Evolutionary conservation across 2,797 vertebrate genomes (phyloP).

Genomic region (Chelon labrosus): DNA sequence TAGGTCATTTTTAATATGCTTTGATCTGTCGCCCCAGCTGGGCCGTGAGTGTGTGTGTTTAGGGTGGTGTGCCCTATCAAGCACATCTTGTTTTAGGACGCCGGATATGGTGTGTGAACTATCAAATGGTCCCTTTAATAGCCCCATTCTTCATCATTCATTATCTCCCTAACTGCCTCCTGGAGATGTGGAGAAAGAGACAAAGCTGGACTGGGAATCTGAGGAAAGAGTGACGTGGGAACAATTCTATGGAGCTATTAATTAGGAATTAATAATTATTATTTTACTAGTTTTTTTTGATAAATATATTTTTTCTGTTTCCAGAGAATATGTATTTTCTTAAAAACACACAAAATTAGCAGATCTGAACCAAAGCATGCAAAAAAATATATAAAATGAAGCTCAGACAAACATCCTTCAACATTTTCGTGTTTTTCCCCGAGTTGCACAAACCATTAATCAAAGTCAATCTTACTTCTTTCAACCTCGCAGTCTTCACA

Average conservation of each 20-base stretch:
- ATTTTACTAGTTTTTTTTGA: slow-evolving; percentile 1
- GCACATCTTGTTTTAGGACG: slow-evolving; percentile 78
- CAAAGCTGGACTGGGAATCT: slow-evolving; percentile 37
- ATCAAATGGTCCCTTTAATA: slow-evolving; percentile 84
- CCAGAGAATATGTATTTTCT: neutral
- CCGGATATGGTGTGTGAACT: slow-evolving; percentile 75
- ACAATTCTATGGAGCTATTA: slow-evolving; percentile 21
- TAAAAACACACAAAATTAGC: neutral
- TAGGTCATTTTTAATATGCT: slow-evolving; percentile 84
- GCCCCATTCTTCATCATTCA: slow-evolving; percentile 80
- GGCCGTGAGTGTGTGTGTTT: slow-evolving; percentile 27
- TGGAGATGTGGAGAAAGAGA: slow-evolving; percentile 32
- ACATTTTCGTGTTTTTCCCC: slow-evolving; percentile 37
- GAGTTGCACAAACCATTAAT: slow-evolving; percentile 74
- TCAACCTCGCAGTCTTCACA: slow-evolving; percentile 37
- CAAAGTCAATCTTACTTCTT: slow-evolving; percentile 58
- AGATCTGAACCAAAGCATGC: neutral
- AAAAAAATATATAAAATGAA: slow-evolving; percentile 3
- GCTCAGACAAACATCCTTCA: slow-evolving; percentile 32
- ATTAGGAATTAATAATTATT: slow-evolving; percentile 31
- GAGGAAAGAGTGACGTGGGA: neutral
- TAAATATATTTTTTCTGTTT: neutral
- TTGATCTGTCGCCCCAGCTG: slow-evolving; percentile 78
- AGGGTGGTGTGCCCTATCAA: slow-evolving; percentile 55
- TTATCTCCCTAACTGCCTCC: slow-evolving; percentile 71